phyloP scores from a whole-genome alignment of 1,140 invertebrate genomes.

The Lineus longissimus region DNA sequence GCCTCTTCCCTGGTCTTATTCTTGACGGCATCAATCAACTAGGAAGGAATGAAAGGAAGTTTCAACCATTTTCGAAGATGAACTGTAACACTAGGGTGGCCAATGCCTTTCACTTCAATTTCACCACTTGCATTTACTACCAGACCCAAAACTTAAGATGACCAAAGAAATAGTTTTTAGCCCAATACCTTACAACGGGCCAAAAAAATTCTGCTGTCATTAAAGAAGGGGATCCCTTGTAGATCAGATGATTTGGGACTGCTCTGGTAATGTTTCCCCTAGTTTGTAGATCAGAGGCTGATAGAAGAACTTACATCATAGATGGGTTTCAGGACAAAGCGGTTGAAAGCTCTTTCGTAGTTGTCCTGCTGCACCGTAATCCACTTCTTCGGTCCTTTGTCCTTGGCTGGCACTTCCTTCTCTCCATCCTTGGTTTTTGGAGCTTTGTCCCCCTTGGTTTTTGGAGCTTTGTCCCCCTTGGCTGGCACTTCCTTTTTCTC shows the following conservation, averaged over 20 bases:
- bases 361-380: slow-evolving; percentile 76
- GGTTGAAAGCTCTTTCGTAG: slow-evolving; percentile 96
- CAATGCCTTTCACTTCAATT: too few species aligned
- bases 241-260: too few species aligned
- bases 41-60: neutral
- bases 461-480: neutral
- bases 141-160: too few species aligned
- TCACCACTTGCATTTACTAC: too few species aligned
- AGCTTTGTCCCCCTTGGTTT: neutral
- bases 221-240: too few species aligned
- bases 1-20: slow-evolving; percentile 48
- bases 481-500: neutral
- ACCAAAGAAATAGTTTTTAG: slow-evolving; percentile 2
- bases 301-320: slow-evolving; percentile 82
- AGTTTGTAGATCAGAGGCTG: too few species aligned
- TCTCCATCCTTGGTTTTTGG: slow-evolving; percentile 17
- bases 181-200: too few species aligned
- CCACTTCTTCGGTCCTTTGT: slow-evolving; percentile 79
- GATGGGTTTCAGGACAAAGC: slow-evolving; percentile 98
- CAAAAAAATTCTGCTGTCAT: too few species aligned
- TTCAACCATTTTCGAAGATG: too few species aligned
- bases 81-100: too few species aligned
- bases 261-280: too few species aligned
- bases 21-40: slow-evolving; percentile 3
- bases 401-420: neutral